Base-by-base conservation (phyloP, 2,888 invertebrate genomes). In the Micoletzkya japonica region DNA sequence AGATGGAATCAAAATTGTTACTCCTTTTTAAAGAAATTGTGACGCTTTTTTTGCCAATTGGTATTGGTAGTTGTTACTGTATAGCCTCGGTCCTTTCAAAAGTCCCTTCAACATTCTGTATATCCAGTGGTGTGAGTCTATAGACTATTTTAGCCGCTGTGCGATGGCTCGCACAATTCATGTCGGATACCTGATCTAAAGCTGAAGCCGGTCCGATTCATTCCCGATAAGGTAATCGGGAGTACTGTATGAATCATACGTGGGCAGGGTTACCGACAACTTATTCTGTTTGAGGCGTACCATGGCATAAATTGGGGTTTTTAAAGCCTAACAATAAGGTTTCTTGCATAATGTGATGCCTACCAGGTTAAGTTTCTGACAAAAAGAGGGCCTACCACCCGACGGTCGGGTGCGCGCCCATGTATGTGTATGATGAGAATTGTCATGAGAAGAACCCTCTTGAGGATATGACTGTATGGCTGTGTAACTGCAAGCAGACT, bases 401-500 rank as follows among this genome's bases (percentile, higher is more conserved):
- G n/a, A n/a, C n/a, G n/a, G n/a, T n/a, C n/a, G n/a, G n/a, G n/a
- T n/a, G n/a, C n/a, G n/a, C n/a, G n/a, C n/a, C n/a, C n/a, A n/a
- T n/a, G n/a, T n/a, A n/a, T n/a, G n/a, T n/a, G n/a, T n/a, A n/a
- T n/a, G n/a, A n/a, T n/a, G n/a, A n/a, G n/a, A n/a, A n/a, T n/a
- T n/a, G n/a, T n/a, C n/a, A n/a, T n/a, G n/a, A 44, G 17, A 14
- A 44, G 17, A 44, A 14, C 44, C 10, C 10, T 59, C 94, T 87
- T 91, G 91, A 0, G 93, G 85, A 84, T 72, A 82, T 82, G 82
- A 93, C 94, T n/a, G 95, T 95, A 85, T 96, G 95, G 93, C 88
- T 98, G 14, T 98, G 98, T 86, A 95, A 95, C 86, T 98, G 98
- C 86, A 98, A 98, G 87, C 96, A 95, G 86, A 94, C 77, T n/a